phyloP scores from a whole-genome alignment of 2,113 vertebrate genomes.

The Scolopax mira region DNA sequence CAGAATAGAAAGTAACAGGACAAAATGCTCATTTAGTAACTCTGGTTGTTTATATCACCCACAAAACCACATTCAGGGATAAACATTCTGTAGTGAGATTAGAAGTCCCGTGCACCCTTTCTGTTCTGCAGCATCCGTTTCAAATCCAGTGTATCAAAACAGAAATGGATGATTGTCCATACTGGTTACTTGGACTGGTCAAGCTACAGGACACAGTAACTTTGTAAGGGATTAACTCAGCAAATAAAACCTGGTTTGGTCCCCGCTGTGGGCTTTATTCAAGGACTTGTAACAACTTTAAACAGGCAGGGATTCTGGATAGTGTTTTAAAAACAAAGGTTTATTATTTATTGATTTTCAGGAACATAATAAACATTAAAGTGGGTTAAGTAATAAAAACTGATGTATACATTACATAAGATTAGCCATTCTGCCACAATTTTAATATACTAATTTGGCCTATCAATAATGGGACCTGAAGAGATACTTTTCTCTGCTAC shows the following conservation, averaged over 20 bases:
- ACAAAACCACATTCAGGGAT: neutral
- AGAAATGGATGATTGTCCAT: neutral
- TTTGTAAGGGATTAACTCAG: neutral
- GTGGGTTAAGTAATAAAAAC: neutral
- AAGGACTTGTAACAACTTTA: neutral
- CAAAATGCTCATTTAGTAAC: neutral
- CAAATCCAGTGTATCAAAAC: neutral
- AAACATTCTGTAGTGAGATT: neutral
- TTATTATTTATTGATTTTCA: neutral
- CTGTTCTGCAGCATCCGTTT: neutral
- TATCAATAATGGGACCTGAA: neutral
- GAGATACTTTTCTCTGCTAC: neutral
- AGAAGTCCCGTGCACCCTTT: neutral
- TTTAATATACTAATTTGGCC: neutral
- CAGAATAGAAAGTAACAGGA: neutral
- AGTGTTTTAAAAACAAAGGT: neutral
- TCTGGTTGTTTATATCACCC: neutral
- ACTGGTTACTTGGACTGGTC: neutral
- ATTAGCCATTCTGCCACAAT: neutral
- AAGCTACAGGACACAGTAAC: neutral
- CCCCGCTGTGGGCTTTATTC: neutral
- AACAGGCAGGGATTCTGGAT: neutral
- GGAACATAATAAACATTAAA: neutral
- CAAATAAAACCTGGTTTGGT: neutral
- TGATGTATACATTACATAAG: neutral